Evolutionary conservation across 1,140 invertebrate species (phyloP), one percentile per base, ranked within the genome.

Genomic region (Semibalanus balanoides): DNA sequence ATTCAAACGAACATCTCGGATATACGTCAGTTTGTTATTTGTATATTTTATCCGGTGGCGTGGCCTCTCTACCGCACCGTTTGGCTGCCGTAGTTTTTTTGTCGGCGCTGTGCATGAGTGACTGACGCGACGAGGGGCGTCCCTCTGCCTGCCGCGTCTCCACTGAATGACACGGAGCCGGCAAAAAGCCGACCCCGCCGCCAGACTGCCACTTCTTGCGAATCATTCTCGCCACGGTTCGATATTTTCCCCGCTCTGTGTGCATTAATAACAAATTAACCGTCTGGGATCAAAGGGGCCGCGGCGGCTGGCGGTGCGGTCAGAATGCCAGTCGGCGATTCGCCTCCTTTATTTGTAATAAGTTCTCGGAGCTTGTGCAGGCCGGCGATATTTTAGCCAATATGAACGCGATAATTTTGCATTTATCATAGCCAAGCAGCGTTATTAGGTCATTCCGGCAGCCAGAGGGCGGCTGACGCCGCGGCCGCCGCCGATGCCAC

Each of bases 181-280:
- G 22, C 51, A 64, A 64, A 64, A 64, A 64, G 51, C 51, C 51
- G 51, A 64, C 7, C 22, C n/a, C 51, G 51, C 22, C 9, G 51
- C 35, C 35, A 40, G 51, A 3, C 51, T 19, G 35, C 51, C 22
- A 25, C 22, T 64, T 64, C 51, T 64, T 64, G 51, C 51, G 51
- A 64, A 64, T 64, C 51, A 64, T 64, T 25, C 51, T 64, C 51
- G 51, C 51, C 51, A 64, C 51, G 51, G 51, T 64, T 64, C 51
- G 51, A 64, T 64, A 7, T 64, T 64, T 64, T 64, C 51, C 11
- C 51, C 51, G 51, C 51, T 64, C 51, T 64, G 51, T 64, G 51
- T 64, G 51, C 51, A 64, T 64, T 64, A 64, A 64, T 64, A 64
- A 64, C 51, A 64, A 64, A 64, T 64, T 64, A 64, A 64, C 51